phyloP scores from a whole-genome alignment of 1,140 invertebrate genomes.

The Semibalanus balanoides region DNA sequence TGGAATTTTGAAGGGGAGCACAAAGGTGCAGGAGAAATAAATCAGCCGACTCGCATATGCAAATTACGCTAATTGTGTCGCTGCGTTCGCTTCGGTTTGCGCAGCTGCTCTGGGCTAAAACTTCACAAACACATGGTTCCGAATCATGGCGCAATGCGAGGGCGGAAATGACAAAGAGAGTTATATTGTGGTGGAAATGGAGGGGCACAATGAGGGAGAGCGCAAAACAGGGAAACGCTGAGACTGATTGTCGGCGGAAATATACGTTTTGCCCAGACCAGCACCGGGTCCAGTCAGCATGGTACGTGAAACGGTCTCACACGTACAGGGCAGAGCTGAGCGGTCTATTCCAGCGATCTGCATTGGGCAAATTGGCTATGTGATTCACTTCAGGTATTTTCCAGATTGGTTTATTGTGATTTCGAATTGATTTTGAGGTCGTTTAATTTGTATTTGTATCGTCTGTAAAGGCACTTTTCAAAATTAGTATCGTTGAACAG shows the following conservation, averaged over 20 bases:
- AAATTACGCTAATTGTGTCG: background rate
- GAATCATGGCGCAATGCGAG: background rate
- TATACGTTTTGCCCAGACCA: background rate
- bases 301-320: too few relatives aligned
- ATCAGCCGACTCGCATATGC: background rate
- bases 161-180: conserved; percentile 1
- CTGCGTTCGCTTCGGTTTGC: conserved; percentile 7
- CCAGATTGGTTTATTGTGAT: too few relatives aligned
- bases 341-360: too few relatives aligned
- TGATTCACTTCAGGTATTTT: too few relatives aligned
- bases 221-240: background rate
- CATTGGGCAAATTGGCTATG: too few relatives aligned
- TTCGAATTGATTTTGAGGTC: too few relatives aligned
- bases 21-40: background rate
- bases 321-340: too few relatives aligned
- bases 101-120: conserved; percentile 23
- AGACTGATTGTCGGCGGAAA: background rate
- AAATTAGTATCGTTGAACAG: too few relatives aligned
- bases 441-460: too few relatives aligned
- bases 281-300: too few relatives aligned
- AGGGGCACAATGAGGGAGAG: background rate
- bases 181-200: background rate
- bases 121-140: background rate
- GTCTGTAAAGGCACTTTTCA: too few relatives aligned
- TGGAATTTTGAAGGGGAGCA: background rate